Conservation (phyloP, 2,888 invertebrate species). For the Ichneumon xanthorius region DNA sequence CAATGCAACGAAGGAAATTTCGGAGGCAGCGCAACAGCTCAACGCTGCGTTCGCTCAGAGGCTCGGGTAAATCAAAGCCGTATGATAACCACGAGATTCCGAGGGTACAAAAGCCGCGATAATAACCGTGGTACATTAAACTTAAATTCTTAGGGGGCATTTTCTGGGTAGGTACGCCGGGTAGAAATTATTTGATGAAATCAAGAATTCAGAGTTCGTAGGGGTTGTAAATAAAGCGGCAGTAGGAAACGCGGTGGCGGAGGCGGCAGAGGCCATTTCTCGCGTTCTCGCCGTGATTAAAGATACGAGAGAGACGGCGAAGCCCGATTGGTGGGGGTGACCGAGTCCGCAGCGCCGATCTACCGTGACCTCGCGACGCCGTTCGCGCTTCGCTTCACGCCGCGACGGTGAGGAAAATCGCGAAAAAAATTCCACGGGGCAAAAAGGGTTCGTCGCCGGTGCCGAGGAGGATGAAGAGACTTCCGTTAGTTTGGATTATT, state of each 20-base stretch:
- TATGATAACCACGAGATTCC: slow-evolving; percentile 56
- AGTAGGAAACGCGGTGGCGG: slow-evolving; percentile 33
- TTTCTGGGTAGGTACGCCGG: slow-evolving; percentile 40
- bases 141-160: slow-evolving; percentile 51
- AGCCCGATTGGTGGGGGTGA: not conserved
- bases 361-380: not conserved
- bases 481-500: slow-evolving; percentile 35
- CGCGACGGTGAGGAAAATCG: not conserved
- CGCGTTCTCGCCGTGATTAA: slow-evolving; percentile 41
- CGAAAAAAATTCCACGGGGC: not conserved
- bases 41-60: slow-evolving; percentile 15
- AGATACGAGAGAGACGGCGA: slow-evolving; percentile 3
- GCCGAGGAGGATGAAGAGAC: slow-evolving; percentile 8
- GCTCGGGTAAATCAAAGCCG: slow-evolving; percentile 51
- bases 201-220: slow-evolving; percentile 32
- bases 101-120: slow-evolving; percentile 37
- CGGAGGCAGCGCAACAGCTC: slow-evolving; percentile 4
- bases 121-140: slow-evolving; percentile 32
- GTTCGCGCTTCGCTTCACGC: not conserved
- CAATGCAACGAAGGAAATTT: slow-evolving; percentile 36
- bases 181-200: slow-evolving; percentile 57
- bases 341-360: slow-evolving; percentile 5
- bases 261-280: slow-evolving; percentile 37
- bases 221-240: slow-evolving; percentile 43
- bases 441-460: slow-evolving; percentile 8